Evolutionary conservation across 2,113 vertebrate genomes (phyloP).

Genomic region (Syrrhaptes paradoxus): DNA sequence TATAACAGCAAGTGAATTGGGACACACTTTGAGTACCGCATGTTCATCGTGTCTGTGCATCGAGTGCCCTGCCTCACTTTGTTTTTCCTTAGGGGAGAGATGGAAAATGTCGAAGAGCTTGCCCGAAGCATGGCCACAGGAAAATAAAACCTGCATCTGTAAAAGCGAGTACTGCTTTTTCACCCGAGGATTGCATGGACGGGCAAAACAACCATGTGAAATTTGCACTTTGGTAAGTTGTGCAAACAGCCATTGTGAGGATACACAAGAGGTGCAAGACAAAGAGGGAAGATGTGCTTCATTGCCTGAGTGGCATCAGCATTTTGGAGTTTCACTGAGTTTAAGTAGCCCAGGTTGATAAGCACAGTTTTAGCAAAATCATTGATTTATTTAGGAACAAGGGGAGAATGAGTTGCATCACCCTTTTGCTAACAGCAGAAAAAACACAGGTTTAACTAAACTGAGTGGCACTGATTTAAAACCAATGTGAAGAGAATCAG

Average conservation of each 20-base stretch:
- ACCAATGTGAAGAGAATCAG: slow-evolving; percentile 9
- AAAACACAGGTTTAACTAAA: background rate
- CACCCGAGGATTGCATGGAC: background rate
- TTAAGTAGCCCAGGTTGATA: background rate
- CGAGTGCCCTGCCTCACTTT: background rate
- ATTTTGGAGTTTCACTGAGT: background rate
- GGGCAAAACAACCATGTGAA: background rate
- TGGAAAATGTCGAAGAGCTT: slow-evolving; percentile 50
- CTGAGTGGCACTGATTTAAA: background rate
- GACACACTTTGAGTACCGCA: background rate
- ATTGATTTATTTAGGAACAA: background rate
- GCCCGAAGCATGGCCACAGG: slow-evolving; percentile 11
- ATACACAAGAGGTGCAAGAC: background rate
- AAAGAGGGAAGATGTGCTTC: background rate
- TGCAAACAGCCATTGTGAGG: background rate
- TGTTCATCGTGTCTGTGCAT: background rate
- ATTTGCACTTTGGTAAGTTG: background rate
- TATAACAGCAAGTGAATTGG: background rate
- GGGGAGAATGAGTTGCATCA: background rate
- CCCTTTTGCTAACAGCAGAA: background rate
- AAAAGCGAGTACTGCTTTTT: slow-evolving; percentile 8
- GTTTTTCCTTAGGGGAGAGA: slow-evolving; percentile 9
- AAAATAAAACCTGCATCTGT: slow-evolving; percentile 22
- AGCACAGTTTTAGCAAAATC: background rate
- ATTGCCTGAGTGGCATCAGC: background rate